Conservation (phyloP, 2,888 invertebrate species). For the Hermodice carunculata region DNA sequence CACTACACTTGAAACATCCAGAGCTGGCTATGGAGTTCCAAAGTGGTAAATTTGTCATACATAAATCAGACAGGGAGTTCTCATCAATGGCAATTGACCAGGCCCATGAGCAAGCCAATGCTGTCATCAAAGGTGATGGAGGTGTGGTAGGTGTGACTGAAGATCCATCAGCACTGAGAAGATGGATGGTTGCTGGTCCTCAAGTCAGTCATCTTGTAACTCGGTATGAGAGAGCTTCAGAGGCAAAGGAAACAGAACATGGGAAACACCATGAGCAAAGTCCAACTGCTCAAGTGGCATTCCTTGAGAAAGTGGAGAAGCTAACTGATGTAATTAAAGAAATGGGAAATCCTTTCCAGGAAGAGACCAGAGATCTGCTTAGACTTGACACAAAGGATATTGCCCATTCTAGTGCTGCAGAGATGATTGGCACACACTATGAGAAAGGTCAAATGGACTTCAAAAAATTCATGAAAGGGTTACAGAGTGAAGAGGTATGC, state of each 20-base stretch:
- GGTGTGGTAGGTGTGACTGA: constrained; percentile 46
- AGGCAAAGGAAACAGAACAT: background rate
- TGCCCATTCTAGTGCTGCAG: constrained; percentile 27
- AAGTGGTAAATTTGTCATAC: constrained; percentile 39
- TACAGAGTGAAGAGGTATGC: constrained; percentile 17
- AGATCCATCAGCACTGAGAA: constrained; percentile 34
- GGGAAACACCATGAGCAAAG: constrained; percentile 16
- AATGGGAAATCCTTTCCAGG: constrained; percentile 37
- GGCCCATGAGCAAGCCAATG: constrained; percentile 49
- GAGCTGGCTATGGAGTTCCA: constrained; percentile 36
- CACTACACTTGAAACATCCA: constrained; percentile 36
- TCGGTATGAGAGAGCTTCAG: constrained; percentile 4
- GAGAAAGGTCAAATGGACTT: constrained; percentile 26
- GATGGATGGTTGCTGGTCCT: constrained; percentile 50
- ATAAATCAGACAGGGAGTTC: constrained; percentile 38
- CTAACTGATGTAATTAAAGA: constrained; percentile 21
- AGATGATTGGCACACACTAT: constrained; percentile 28
- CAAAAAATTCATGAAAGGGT: constrained; percentile 25
- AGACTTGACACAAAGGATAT: constrained; percentile 35
- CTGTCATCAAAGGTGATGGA: constrained; percentile 45
- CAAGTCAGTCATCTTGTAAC: constrained; percentile 34
- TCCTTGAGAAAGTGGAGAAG: constrained; percentile 28
- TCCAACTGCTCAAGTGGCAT: background rate
- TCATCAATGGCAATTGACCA: constrained; percentile 45
- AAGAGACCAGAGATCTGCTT: constrained; percentile 29